Evolutionary conservation across 2,113 vertebrate genomes (phyloP).

Genomic region (Chamaetylas fuelleborni): DNA sequence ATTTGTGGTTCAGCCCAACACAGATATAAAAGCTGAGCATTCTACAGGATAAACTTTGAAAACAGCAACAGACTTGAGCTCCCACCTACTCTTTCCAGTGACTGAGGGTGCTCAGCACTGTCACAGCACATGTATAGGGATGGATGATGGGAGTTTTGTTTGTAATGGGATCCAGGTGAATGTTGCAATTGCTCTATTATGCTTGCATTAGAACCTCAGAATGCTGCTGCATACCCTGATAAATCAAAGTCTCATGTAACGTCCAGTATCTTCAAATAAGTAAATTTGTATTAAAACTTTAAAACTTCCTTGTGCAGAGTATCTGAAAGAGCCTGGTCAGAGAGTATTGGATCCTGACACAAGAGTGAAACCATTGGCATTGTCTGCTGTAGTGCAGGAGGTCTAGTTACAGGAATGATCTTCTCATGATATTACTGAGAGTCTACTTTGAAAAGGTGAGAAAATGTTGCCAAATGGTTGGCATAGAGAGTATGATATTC

Average conservation of each 20-base stretch:
- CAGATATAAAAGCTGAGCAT: background rate
- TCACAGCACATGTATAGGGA: accelerated
- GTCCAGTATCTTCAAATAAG: background rate
- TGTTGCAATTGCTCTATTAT: background rate
- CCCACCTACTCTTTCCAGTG: accelerated
- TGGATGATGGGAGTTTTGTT: background rate
- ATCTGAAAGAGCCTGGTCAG: background rate
- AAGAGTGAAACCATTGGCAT: background rate
- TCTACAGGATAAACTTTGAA: background rate
- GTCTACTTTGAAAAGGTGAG: background rate
- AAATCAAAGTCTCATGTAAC: background rate
- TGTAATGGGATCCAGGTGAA: background rate
- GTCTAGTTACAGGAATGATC: background rate
- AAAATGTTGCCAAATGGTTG: background rate
- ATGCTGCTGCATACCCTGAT: background rate
- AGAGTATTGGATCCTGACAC: background rate
- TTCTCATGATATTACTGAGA: background rate
- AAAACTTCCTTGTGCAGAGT: background rate
- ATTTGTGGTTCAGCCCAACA: background rate
- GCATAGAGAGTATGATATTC: background rate
- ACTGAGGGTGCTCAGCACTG: accelerated
- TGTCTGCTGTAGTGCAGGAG: background rate
- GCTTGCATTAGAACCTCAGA: background rate
- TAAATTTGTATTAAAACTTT: background rate
- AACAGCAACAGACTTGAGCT: background rate